Evolutionary conservation across 2,888 invertebrate species (phyloP).

Genomic region (Eumerus sabulonum): DNA sequence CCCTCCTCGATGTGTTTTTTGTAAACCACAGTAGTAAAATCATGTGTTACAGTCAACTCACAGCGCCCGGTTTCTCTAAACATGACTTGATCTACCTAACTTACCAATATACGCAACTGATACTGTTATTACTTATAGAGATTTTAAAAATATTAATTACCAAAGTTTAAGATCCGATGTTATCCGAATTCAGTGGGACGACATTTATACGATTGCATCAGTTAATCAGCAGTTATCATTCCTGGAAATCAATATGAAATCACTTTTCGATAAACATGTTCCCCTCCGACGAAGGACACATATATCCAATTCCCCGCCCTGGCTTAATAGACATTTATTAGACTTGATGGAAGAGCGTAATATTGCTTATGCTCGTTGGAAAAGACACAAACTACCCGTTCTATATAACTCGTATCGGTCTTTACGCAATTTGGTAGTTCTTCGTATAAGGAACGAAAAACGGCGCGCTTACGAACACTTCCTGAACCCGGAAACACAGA

Average conservation of each 20-base stretch:
- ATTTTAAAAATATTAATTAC: conserved; percentile 23
- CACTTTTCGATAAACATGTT: conserved; percentile 9
- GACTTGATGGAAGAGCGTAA: neutral
- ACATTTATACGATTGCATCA: conserved; percentile 2
- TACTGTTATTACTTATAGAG: conserved; percentile 8
- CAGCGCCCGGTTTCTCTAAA: conserved; percentile 8
- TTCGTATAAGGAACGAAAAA: too few species aligned
- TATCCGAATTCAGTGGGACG: neutral
- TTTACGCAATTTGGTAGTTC: too few species aligned
- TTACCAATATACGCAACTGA: neutral
- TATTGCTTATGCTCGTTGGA: conserved; percentile 10
- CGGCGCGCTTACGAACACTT: too few species aligned
- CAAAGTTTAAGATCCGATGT: conserved; percentile 4
- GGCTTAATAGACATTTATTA: neutral
- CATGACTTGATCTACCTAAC: conserved; percentile 5
- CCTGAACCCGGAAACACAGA: too few species aligned
- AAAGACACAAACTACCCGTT: neutral
- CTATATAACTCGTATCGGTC: neutral
- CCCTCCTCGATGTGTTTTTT: conserved; percentile 22
- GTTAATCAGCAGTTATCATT: conserved; percentile 13
- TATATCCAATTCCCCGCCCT: neutral
- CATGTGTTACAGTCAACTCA: neutral
- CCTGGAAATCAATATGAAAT: conserved; percentile 11
- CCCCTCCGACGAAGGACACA: neutral
- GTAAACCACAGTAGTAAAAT: neutral